Conservation (phyloP, 2,888 invertebrate genomes). For the Yponomeuta evonymella region DNA sequence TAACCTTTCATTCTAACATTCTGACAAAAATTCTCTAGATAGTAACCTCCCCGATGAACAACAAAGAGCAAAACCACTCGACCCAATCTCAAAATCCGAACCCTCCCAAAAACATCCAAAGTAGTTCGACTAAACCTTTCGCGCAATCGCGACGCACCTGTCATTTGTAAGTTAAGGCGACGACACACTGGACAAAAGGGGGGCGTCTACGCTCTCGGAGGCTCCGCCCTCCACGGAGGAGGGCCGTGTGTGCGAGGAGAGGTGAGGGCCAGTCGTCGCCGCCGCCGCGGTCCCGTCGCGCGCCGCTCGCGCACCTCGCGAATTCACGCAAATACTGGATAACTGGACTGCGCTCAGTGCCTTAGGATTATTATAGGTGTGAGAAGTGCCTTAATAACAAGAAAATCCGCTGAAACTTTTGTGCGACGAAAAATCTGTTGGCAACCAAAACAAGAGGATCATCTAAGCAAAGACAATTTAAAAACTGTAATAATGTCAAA, state of each 20-base stretch:
- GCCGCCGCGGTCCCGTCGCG: slow-evolving; percentile 60
- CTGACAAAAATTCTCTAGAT: too few relatives aligned
- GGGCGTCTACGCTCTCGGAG: slow-evolving; percentile 38
- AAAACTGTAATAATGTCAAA: neutral
- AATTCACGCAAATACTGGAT: slow-evolving; percentile 21
- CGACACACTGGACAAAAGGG: neutral
- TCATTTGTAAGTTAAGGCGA: slow-evolving; percentile 13
- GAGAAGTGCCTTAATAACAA: too few relatives aligned
- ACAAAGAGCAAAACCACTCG: neutral
- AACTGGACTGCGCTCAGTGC: slow-evolving; percentile 5
- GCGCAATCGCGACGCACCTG: slow-evolving; percentile 13
- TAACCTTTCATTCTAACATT: too few relatives aligned
- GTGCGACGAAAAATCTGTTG: slow-evolving; percentile 13
- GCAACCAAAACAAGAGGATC: neutral
- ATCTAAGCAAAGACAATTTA: neutral
- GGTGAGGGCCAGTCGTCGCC: slow-evolving; percentile 51
- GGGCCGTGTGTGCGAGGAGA: slow-evolving; percentile 44
- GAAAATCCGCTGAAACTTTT: slow-evolving; percentile 22
- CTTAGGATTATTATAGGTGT: slow-evolving; percentile 6
- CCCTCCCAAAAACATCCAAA: neutral
- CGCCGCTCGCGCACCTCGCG: slow-evolving; percentile 40
- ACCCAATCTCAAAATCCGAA: neutral
- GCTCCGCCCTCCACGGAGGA: slow-evolving; percentile 60
- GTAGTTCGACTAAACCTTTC: neutral
- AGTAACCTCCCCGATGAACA: neutral